Evolutionary conservation across 1,140 invertebrate species (phyloP).

Genomic region (Mycetomoellerius zeteki): DNA sequence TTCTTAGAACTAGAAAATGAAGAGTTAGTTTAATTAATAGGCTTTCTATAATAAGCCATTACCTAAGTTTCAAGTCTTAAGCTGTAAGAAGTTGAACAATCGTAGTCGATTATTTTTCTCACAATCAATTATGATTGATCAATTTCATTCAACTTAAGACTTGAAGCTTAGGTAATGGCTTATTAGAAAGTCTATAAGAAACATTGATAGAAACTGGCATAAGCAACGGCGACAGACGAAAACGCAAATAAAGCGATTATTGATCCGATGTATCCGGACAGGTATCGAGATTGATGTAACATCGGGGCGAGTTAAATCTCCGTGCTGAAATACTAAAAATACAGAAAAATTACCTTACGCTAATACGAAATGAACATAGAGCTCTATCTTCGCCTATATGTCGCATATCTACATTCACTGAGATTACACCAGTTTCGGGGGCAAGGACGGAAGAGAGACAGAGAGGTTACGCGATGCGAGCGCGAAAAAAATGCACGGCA

Average conservation of each 20-base stretch:
- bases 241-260: neutral
- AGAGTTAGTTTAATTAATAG: too few relatives aligned
- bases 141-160: too few relatives aligned
- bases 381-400: neutral
- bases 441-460: neutral
- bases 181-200: too few relatives aligned
- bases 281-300: neutral
- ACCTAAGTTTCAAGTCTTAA: too few relatives aligned
- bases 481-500: conserved; percentile 53
- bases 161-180: too few relatives aligned
- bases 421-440: conserved; percentile 31
- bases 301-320: neutral
- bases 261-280: too few relatives aligned
- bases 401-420: conserved; percentile 2
- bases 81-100: too few relatives aligned
- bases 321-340: neutral
- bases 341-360: neutral
- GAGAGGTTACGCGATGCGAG: conserved; percentile 37
- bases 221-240: neutral
- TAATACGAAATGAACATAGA: neutral
- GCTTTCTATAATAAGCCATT: too few relatives aligned
- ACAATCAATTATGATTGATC: too few relatives aligned
- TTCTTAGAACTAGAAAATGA: too few relatives aligned
- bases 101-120: too few relatives aligned
- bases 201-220: too few relatives aligned